Evolutionary conservation across 2,113 vertebrate genomes (phyloP), one percentile per base, ranked within the genome.

Genomic region (Trogon melanurus): DNA sequence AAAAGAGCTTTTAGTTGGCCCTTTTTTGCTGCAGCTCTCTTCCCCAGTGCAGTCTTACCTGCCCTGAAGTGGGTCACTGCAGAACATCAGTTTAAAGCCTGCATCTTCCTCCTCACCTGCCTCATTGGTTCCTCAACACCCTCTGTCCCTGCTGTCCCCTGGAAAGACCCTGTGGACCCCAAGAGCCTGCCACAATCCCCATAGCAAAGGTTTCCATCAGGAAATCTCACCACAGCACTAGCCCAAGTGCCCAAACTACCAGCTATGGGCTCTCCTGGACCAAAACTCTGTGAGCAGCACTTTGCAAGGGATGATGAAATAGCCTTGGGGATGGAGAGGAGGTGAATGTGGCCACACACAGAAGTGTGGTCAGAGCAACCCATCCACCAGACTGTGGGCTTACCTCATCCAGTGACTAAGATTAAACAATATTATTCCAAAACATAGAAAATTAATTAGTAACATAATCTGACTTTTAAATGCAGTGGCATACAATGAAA

Each of bases 131-230:
- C 14, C 34, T 50, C 54, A 50, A 47, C 11, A 50, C 5, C 25
- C 13, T 5, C 9, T 38, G 32, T 45, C 25, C 19, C 27, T 71
- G 7, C 34, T 71, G 25, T 51, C 56, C 45, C 9, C 22, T 79
- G 25, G 9, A 62, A 88, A 57, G 25, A n/a, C 2, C 5, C 20
- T 65, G 13, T 69, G 54, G 27, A 76, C 1, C 3, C 19, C 32
- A 69, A 48, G 21, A 5, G 4, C 21, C 41, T 69, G 13, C 6
- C 27, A 15, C 66, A 25, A 18, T 16, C 6, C 18, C 13, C 16
- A 10, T 1, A 61, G n/a, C 13, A n/a, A 62, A 16, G 4, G 7
- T 41, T 67, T 67, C 26, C 27, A 48, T 0, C 1, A 54, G 16
- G 17, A 88, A 84, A 58, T 14, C 1, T 70, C 60, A n/a, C 15